Evolutionary conservation across 2,113 vertebrate genomes (phyloP).

Genomic region (Seriola dumerili): DNA sequence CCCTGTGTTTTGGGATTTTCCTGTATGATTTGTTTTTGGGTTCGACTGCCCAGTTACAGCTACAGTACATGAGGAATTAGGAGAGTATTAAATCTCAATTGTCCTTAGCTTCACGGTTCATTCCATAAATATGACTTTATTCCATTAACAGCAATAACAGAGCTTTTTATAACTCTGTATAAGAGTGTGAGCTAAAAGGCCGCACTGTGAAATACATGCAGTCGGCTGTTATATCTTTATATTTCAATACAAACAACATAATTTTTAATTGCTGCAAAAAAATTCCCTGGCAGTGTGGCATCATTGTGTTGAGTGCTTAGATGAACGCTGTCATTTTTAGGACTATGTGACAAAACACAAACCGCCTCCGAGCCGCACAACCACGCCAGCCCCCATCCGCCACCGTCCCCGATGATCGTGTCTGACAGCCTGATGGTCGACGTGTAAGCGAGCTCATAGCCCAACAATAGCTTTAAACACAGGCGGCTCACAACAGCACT

Average conservation of each 20-base stretch:
- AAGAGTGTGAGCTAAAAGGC: not conserved
- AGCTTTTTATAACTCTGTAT: not conserved
- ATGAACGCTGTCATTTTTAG: conserved; percentile 41
- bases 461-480: conserved; percentile 14
- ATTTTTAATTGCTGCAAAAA: not conserved
- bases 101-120: conserved; percentile 13
- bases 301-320: not conserved
- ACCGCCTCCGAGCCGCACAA: conserved; percentile 15
- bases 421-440: conserved; percentile 44
- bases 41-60: too few relatives aligned
- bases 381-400: conserved; percentile 8
- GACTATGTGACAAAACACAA: conserved; percentile 47
- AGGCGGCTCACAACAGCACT: not conserved
- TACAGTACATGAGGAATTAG: not conserved
- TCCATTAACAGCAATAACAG: conserved; percentile 1
- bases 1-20: too few relatives aligned
- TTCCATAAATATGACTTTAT: conserved; percentile 13
- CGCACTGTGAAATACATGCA: not conserved
- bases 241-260: not conserved
- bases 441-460: conserved; percentile 31
- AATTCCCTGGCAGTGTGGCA: not conserved
- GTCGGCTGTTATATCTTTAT: too few relatives aligned
- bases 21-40: too few relatives aligned
- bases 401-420: not conserved
- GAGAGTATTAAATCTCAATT: conserved; percentile 19